A percentile compares a stretch with the other conserved stretches of the same genome.
Conservation (phyloP, 2,888 invertebrate species). For the Penaeus monodon region DNA sequence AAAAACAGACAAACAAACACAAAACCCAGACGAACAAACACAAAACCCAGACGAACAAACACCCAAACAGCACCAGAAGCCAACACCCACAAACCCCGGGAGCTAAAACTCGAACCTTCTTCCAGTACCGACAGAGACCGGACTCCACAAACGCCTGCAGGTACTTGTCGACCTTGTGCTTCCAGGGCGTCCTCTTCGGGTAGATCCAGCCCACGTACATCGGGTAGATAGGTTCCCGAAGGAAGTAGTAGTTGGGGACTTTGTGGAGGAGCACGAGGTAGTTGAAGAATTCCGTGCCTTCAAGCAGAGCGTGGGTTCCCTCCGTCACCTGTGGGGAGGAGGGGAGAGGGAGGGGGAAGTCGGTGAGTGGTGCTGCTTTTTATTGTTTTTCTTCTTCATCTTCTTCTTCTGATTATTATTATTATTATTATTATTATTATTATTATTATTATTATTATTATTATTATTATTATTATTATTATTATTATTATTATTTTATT, state of each 20-base stretch:
- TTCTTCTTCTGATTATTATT: too few relatives aligned
- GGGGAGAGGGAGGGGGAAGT: not conserved
- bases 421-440: too few relatives aligned
- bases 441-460: too few relatives aligned
- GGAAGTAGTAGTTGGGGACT: constrained; percentile 22
- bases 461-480: too few relatives aligned
- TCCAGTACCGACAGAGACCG: constrained; percentile 15
- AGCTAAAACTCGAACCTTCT: not conserved
- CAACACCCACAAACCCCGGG: too few relatives aligned
- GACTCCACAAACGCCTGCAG: constrained; percentile 33
- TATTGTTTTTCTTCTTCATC: too few relatives aligned
- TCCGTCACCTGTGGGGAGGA: constrained; percentile 13
- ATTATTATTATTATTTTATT: too few relatives aligned
- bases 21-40: not conserved
- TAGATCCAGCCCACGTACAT: constrained; percentile 25
- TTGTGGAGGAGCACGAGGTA: constrained; percentile 28
- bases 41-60: not conserved
- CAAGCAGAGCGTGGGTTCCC: constrained; percentile 24
- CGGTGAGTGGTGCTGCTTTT: not conserved
- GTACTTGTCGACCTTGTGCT: constrained; percentile 36
- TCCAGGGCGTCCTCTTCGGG: constrained; percentile 44
- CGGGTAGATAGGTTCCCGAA: constrained; percentile 27
- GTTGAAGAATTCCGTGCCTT: constrained; percentile 25
- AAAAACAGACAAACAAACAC: not conserved
- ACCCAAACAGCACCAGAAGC: too few relatives aligned